Base-by-base conservation (phyloP, 2,113 vertebrate species). In the Microtus ochrogaster region DNA sequence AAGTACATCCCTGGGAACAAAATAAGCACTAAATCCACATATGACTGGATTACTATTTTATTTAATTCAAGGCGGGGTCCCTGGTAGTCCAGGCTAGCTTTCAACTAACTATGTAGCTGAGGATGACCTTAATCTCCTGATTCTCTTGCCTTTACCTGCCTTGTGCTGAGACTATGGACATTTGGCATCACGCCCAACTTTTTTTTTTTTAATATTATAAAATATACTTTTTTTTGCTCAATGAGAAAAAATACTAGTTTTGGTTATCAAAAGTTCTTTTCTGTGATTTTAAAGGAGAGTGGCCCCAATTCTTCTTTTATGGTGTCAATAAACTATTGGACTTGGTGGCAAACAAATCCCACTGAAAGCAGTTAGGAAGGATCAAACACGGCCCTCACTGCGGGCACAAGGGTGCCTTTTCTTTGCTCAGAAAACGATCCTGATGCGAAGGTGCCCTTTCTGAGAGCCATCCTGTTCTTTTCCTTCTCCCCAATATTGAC, bases 341-440 rank as follows among this genome's bases (percentile, higher is more conserved):
- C 97, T 95, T 89, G 94, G 77, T 98, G 97, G 97, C 77, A 72
- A 97, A 97, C 96, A 98, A 98, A 98, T 98, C 98, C 97, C 98
- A 97, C 14, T 97, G 94, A 97, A 97, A 98, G 49, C 95, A 96
- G 98, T 98, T 97, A 98, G 98, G 98, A 95, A 95, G 91, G 95
- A 98, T 98, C 95, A 98, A 97, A 97, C 73, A 78, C 93, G 96
- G 97, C 94, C 96, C 97, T 96, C 92, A 95, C 97, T 76, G 73
- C 22, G 96, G 93, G 85, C 83, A 70, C 68, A 86, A 94, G 41
- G 52, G 76, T 96, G 52, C 76, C 82, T 94, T 0, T 0, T 47
- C 74, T 96, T 91, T 66, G n/a, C 77, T 93, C n/a, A 49, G 21
- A 44, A 87, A 94, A 89, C 58, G 61, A 89, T 65, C 82, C 93